phyloP scores from a whole-genome alignment of 2,113 vertebrate genomes.

The Centrocercus urophasianus region DNA sequence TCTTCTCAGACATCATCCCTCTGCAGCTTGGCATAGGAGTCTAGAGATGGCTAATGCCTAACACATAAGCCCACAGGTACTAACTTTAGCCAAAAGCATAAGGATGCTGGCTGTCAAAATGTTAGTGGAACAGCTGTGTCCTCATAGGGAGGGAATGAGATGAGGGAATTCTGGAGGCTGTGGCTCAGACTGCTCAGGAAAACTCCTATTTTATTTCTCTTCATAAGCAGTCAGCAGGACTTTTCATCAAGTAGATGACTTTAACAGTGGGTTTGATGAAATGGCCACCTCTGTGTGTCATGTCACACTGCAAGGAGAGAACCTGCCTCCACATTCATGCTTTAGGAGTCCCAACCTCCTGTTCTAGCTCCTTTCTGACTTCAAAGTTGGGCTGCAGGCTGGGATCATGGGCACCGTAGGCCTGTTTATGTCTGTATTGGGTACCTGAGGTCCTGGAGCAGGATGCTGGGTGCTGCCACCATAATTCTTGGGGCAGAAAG shows the following conservation, averaged over 20 bases:
- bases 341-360: neutral
- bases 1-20: neutral
- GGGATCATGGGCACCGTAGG: neutral
- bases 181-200: neutral
- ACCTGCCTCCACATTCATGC: neutral
- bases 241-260: neutral
- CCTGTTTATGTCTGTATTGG: neutral
- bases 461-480: too few relatives aligned
- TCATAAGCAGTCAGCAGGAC: neutral
- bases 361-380: neutral
- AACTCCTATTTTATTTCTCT: neutral
- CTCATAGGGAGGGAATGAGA: neutral
- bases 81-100: constrained; percentile 40
- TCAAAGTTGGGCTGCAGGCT: neutral
- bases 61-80: constrained; percentile 1
- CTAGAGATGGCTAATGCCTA: neutral
- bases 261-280: neutral
- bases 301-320: neutral
- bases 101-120: neutral
- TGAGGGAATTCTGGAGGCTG: neutral
- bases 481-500: neutral
- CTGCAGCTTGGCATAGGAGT: constrained; percentile 16
- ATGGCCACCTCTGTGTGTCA: neutral
- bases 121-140: neutral
- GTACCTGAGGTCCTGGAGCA: neutral